Evolutionary conservation across 2,797 vertebrate species (phyloP).

Genomic region (Hypotaenidia philippensis): DNA sequence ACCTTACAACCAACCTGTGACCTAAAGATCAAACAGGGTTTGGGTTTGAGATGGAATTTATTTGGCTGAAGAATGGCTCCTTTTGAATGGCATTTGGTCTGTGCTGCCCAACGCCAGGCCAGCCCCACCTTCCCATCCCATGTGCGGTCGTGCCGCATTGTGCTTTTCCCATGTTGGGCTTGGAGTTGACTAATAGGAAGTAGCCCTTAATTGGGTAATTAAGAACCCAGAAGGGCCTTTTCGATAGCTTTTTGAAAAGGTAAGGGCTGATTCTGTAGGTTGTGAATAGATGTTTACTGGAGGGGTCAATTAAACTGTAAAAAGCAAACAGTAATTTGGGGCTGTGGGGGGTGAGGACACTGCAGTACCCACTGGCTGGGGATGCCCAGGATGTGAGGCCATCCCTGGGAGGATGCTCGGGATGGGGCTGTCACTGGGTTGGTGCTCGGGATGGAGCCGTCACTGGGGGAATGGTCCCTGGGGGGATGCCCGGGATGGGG

Average conservation of each 20-base stretch:
- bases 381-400: too few relatives aligned
- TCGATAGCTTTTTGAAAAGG: conserved; percentile 20
- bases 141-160: not conserved
- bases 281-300: conserved; percentile 25
- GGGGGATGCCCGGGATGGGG: too few relatives aligned
- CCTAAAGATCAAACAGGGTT: too few relatives aligned
- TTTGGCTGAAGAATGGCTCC: accelerated
- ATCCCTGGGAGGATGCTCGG: too few relatives aligned
- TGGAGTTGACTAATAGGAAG: not conserved
- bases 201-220: conserved; percentile 13
- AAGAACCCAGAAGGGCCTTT: conserved; percentile 19
- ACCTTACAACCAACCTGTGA: not conserved
- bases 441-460: too few relatives aligned
- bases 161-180: not conserved
- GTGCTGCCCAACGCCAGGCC: accelerated
- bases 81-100: accelerated
- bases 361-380: too few relatives aligned
- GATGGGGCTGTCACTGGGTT: too few relatives aligned
- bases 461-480: too few relatives aligned
- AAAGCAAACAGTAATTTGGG: too few relatives aligned
- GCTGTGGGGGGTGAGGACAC: too few relatives aligned
- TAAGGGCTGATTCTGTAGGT: conserved; percentile 26
- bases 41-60: not conserved
- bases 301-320: too few relatives aligned
- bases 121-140: not conserved